Evolutionary conservation across 2,888 invertebrate species (phyloP).

Genomic region (Dorcus parallelipipedus): DNA sequence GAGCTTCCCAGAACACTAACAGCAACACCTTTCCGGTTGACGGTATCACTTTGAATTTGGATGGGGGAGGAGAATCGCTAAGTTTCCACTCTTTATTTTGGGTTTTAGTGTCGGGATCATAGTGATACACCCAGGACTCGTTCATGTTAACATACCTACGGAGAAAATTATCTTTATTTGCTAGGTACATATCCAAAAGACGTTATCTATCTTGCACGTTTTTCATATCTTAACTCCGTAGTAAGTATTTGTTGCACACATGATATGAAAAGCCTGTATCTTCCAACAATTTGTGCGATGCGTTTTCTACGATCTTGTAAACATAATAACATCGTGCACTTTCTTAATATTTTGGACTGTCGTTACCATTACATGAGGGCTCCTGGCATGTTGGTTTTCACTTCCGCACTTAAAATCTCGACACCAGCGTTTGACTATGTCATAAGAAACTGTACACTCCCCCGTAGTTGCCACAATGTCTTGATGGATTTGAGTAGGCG

Average conservation of each 20-base stretch:
- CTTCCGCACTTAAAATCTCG: not conserved
- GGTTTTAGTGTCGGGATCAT: no score
- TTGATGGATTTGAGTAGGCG: not conserved
- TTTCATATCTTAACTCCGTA: not conserved
- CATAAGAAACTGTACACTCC: not conserved
- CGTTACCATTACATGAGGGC: not conserved
- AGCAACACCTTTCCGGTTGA: no score
- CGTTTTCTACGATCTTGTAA: not conserved
- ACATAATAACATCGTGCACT: not conserved
- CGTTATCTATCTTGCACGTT: not conserved
- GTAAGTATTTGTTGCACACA: not conserved
- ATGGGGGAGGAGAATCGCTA: no score
- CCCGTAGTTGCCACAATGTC: not conserved
- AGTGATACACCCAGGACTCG: no score
- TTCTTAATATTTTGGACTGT: not conserved
- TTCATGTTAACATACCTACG: no score
- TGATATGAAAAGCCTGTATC: no score
- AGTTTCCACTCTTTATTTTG: no score
- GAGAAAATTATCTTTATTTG: no score
- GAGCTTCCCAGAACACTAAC: no score
- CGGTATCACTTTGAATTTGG: no score
- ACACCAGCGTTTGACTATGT: no score
- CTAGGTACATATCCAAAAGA: not conserved
- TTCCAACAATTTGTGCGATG: not conserved
- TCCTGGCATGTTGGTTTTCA: not conserved